phyloP scores from a whole-genome alignment of 2,113 vertebrate species.

The Antechinus flavipes region DNA sequence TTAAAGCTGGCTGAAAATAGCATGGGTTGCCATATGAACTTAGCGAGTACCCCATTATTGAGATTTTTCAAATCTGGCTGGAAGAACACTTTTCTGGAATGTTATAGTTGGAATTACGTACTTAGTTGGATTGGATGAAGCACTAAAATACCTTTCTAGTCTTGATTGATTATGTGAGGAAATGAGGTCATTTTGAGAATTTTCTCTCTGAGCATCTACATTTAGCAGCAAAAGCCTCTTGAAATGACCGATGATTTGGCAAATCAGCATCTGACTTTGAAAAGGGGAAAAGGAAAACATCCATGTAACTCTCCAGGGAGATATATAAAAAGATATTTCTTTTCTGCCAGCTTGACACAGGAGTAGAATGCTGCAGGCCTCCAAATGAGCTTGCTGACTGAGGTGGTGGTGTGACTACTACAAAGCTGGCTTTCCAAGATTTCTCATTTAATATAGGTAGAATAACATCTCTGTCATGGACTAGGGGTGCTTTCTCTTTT shows the following conservation, averaged over 20 bases:
- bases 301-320: neutral
- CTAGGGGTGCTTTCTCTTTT: neutral
- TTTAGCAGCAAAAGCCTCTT: neutral
- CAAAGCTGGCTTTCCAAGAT: neutral
- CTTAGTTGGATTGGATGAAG: neutral
- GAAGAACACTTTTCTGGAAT: neutral
- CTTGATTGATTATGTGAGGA: neutral
- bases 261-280: neutral
- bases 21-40: neutral
- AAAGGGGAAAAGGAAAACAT: neutral
- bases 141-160: neutral
- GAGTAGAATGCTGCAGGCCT: neutral
- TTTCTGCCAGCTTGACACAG: neutral
- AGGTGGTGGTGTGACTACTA: neutral
- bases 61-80: neutral
- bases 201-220: neutral
- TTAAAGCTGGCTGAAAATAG: neutral
- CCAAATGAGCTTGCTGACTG: neutral
- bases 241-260: neutral
- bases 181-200: neutral
- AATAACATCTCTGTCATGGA: neutral
- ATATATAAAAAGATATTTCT: neutral
- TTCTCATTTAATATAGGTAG: neutral
- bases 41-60: neutral
- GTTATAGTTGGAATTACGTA: neutral